phyloP scores from a whole-genome alignment of 2,113 vertebrate genomes.

The Mesembrinibis cayennensis region DNA sequence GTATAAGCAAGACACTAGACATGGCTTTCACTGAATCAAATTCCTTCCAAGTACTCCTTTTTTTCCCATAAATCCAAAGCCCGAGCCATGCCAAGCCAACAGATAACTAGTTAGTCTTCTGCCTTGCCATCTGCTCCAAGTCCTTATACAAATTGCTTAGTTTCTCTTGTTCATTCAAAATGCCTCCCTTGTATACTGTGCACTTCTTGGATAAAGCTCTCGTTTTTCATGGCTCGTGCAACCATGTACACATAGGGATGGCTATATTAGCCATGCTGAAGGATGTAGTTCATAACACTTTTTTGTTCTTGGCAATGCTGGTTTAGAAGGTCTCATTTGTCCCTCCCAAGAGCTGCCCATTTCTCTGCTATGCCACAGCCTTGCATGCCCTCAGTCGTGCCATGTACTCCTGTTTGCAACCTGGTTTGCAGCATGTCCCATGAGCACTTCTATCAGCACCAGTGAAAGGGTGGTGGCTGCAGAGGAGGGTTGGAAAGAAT shows the following conservation, averaged over 20 bases:
- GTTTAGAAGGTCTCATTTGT: not conserved
- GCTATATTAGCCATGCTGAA: not conserved
- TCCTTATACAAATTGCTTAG: not conserved
- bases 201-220: not conserved
- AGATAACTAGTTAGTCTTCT: not conserved
- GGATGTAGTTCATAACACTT: not conserved
- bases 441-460: not conserved
- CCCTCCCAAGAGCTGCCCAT: not conserved
- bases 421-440: not conserved
- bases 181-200: accelerated
- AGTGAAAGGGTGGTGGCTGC: not conserved
- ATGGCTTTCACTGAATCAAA: not conserved
- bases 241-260: accelerated
- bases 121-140: not conserved
- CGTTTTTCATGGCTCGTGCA: not conserved
- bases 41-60: not conserved
- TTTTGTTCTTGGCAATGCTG: not conserved
- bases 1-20: not conserved
- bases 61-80: not conserved
- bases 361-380: not conserved
- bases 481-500: not conserved
- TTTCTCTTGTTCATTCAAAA: not conserved
- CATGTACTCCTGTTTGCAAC: not conserved
- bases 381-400: accelerated
- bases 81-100: not conserved